Conservation (phyloP, 2,113 vertebrate genomes). For the Ciconia boyciana region DNA sequence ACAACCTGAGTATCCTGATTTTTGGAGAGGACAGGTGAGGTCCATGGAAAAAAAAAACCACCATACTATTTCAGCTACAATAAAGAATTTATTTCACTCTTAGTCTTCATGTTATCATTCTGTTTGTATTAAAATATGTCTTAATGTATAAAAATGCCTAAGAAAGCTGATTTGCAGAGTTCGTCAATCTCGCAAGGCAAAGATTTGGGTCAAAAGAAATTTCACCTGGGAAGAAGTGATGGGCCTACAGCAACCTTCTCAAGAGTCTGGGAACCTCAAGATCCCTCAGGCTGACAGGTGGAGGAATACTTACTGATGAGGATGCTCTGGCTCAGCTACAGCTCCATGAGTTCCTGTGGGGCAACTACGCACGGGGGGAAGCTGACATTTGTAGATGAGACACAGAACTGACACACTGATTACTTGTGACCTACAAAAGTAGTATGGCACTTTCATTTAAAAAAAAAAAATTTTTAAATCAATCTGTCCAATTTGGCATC, state of each 20-base stretch:
- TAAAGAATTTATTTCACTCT: background rate
- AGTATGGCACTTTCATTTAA: background rate
- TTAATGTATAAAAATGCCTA: background rate
- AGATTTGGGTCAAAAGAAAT: background rate
- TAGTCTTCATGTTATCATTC: background rate
- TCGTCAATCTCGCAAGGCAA: background rate
- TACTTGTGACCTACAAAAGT: background rate
- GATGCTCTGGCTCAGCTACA: background rate
- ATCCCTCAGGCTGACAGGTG: background rate
- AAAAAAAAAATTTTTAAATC: background rate
- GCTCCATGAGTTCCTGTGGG: background rate
- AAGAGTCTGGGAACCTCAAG: background rate
- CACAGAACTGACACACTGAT: background rate
- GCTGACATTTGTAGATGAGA: background rate
- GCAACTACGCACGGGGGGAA: background rate
- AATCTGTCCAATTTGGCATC: background rate
- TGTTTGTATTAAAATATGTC: background rate
- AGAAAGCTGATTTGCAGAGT: no score
- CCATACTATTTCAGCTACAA: background rate
- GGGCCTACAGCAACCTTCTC: background rate
- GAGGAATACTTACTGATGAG: background rate
- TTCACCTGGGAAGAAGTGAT: background rate
- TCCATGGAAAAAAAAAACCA: background rate
- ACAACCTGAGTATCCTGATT: background rate
- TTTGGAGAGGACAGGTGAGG: background rate